These are phyloP conservation scores for Adelges cooleyi DNA, from an alignment of 1,140 invertebrate genomes.

Conservation along the genomic window DNA sequence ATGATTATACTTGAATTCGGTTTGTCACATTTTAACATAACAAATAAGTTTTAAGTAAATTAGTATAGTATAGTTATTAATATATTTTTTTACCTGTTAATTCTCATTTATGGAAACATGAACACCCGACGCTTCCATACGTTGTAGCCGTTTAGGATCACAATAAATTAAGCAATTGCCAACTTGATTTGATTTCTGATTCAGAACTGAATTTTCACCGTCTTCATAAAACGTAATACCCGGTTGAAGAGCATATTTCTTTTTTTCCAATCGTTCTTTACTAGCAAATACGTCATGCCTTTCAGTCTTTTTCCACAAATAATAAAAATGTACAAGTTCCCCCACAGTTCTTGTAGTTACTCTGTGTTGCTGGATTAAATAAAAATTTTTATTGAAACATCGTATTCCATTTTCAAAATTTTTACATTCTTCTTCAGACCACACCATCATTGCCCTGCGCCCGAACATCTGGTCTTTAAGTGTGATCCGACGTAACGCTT, in stretches of 20 bases:
- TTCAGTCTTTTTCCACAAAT: constrained; percentile 98
- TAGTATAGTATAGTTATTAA: too few species aligned
- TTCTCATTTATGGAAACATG: constrained; percentile 9
- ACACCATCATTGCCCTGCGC: constrained; percentile 63
- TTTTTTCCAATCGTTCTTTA: constrained; percentile 70
- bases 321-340: constrained; percentile 96
- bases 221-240: constrained; percentile 47
- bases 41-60: too few species aligned
- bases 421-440: constrained; percentile 95
- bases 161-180: constrained; percentile 52
- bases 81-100: neutral
- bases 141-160: constrained; percentile 47
- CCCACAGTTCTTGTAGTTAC: constrained; percentile 88
- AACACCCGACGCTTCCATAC: constrained; percentile 28
- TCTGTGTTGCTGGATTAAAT: constrained; percentile 86
- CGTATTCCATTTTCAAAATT: constrained; percentile 92
- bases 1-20: too few species aligned
- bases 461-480: constrained; percentile 60
- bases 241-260: constrained; percentile 75
- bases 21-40: too few species aligned
- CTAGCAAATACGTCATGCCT: constrained; percentile 82
- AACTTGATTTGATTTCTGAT: constrained; percentile 44
- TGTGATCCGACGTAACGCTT: constrained; percentile 73
- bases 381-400: constrained; percentile 91
- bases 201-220: constrained; percentile 49